These are phyloP conservation scores for Rachycentron canadum DNA, from an alignment of 2,797 vertebrate genomes.

Conservation along the genomic window DNA sequence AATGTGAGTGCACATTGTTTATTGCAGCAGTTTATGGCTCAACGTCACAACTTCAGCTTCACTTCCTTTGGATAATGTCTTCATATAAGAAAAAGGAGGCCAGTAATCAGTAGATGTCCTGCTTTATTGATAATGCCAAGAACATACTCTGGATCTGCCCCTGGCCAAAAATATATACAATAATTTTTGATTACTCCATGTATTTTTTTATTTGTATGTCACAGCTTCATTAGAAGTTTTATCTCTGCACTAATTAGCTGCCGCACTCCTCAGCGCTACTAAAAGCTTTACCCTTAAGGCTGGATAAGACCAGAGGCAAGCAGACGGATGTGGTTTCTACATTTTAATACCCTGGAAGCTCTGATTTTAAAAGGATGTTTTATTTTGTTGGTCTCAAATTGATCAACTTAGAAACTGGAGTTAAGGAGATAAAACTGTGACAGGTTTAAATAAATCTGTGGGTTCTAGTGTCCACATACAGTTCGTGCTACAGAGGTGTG, in stretches of 20 bases:
- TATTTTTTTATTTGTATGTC: neutral
- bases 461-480: neutral
- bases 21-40: too few species aligned
- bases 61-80: neutral
- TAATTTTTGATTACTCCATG: neutral
- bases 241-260: slow-evolving; percentile 10
- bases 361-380: slow-evolving; percentile 5
- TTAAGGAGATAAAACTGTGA: neutral
- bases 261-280: neutral
- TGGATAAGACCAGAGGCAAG: neutral
- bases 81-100: neutral
- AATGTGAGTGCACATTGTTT: too few species aligned
- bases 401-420: neutral
- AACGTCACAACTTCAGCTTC: too few species aligned
- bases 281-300: neutral
- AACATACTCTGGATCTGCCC: neutral
- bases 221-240: neutral
- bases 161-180: neutral
- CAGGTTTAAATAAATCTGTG: fast-evolving
- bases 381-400: slow-evolving; percentile 13
- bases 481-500: neutral
- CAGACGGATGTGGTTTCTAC: neutral
- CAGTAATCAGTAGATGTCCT: neutral
- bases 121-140: neutral
- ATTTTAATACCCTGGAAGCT: slow-evolving; percentile 1